These are phyloP conservation scores for Drosophila neocordata DNA, from an alignment of 1,140 invertebrate species.

Conservation along the genomic window DNA sequence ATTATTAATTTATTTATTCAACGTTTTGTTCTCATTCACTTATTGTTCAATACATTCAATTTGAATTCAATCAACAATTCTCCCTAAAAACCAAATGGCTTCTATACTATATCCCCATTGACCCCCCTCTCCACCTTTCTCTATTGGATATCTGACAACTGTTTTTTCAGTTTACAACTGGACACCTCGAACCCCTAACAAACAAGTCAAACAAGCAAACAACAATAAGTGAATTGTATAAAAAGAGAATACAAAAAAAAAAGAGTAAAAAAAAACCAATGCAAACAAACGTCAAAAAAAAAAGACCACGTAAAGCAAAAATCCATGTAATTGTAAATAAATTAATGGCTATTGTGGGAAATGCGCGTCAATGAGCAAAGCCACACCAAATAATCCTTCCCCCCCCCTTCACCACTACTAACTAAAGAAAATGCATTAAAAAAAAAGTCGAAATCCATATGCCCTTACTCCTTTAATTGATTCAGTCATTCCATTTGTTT, in stretches of 20 bases:
- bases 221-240: neutral
- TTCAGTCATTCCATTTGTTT: no score
- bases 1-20: neutral
- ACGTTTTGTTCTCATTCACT: no score
- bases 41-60: neutral
- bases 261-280: conserved; percentile 11
- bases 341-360: conserved; percentile 58
- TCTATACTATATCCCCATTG: no score
- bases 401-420: neutral
- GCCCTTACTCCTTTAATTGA: neutral
- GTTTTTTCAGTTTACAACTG: neutral
- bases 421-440: neutral
- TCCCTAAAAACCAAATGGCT: no score
- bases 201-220: neutral
- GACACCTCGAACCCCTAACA: neutral
- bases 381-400: conserved; percentile 41
- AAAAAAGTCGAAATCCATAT: conserved; percentile 4
- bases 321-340: conserved; percentile 61
- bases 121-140: no score
- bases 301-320: conserved; percentile 42
- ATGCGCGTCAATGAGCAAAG: conserved; percentile 55
- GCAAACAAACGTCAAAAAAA: conserved; percentile 26
- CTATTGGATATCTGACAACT: no score
- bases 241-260: neutral
- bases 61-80: neutral